Percentiles rank a stretch among this genome's conserved stretches.
These are phyloP conservation scores for Hybos culiciformis DNA, from an alignment of 2,888 invertebrate species.

Conservation along the genomic window DNA sequence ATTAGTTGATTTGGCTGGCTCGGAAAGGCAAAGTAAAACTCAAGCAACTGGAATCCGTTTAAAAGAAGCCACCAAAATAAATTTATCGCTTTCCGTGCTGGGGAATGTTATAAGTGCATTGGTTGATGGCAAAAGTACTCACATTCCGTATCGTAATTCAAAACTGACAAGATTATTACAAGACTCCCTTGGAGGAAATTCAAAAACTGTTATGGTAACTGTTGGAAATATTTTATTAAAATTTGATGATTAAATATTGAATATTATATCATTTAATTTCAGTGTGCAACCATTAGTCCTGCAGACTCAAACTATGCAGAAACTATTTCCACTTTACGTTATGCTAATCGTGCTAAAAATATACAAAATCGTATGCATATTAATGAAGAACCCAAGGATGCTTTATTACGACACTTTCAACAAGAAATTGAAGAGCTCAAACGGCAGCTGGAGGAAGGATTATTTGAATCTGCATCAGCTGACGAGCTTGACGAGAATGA, in stretches of 20 bases:
- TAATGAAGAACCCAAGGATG: constrained; percentile 96
- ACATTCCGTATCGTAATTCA: constrained; percentile 96
- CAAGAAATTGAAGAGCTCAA: constrained; percentile 88
- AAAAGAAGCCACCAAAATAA: constrained; percentile 96
- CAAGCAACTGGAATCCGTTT: constrained; percentile 85
- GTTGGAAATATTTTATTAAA: constrained; percentile 5
- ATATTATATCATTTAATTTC: constrained; percentile 10
- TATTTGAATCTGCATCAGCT: constrained; percentile 30
- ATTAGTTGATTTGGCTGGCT: constrained; percentile 95
- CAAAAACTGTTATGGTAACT: constrained; percentile 81
- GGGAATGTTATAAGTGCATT: constrained; percentile 98
- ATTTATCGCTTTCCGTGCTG: constrained; percentile 89
- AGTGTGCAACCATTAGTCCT: constrained; percentile 96
- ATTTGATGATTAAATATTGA: constrained; percentile 8
- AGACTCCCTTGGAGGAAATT: constrained; percentile 94
- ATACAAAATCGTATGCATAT: constrained; percentile 92
- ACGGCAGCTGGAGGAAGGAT: constrained; percentile 63
- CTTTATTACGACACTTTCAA: constrained; percentile 87
- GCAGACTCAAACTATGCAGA: constrained; percentile 94
- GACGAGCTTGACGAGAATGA: constrained; percentile 35
- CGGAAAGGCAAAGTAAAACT: constrained; percentile 93
- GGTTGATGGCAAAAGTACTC: constrained; percentile 92
- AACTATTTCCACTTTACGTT: constrained; percentile 88
- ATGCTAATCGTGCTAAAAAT: constrained; percentile 94
- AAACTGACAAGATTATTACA: constrained; percentile 89